Evolutionary conservation across 2,113 vertebrate species (phyloP).

Genomic region (Forbesichthys agassizii): DNA sequence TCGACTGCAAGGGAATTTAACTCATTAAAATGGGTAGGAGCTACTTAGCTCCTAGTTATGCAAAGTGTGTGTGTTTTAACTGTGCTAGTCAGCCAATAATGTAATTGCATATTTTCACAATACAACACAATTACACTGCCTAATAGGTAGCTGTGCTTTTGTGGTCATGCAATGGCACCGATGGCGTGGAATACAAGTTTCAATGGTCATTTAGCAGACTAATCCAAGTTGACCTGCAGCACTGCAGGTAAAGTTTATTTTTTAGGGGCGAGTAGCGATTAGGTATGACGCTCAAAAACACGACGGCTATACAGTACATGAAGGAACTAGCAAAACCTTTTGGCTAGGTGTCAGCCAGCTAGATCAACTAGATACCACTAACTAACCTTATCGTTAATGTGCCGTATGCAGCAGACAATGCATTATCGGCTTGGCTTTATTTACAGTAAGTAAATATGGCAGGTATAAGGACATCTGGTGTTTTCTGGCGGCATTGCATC

Average conservation of each 20-base stretch:
- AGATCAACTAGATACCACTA: neutral
- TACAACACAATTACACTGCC: neutral
- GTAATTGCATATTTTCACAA: neutral
- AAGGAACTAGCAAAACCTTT: too few relatives aligned
- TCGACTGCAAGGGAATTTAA: slow-evolving; percentile 8
- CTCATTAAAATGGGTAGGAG: neutral
- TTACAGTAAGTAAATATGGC: slow-evolving; percentile 39
- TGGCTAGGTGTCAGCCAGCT: too few relatives aligned
- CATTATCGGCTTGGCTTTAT: slow-evolving; percentile 49
- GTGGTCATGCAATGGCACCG: too few relatives aligned
- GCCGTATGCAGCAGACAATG: slow-evolving; percentile 47
- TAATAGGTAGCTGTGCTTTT: neutral
- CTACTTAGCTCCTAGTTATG: neutral
- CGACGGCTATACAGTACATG: too few relatives aligned
- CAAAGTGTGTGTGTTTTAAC: neutral
- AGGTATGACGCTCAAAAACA: too few relatives aligned
- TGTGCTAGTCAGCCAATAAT: neutral
- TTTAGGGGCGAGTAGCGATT: too few relatives aligned
- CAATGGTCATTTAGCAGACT: too few relatives aligned
- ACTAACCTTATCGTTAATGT: slow-evolving; percentile 60
- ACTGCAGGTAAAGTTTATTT: too few relatives aligned
- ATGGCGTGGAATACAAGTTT: too few relatives aligned
- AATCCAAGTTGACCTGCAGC: too few relatives aligned
- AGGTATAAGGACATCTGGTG: slow-evolving; percentile 18
- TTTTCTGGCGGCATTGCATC: slow-evolving; percentile 3